These are phyloP conservation scores for Cinara cedri DNA, from an alignment of 2,888 invertebrate genomes.

Conservation along the genomic window DNA sequence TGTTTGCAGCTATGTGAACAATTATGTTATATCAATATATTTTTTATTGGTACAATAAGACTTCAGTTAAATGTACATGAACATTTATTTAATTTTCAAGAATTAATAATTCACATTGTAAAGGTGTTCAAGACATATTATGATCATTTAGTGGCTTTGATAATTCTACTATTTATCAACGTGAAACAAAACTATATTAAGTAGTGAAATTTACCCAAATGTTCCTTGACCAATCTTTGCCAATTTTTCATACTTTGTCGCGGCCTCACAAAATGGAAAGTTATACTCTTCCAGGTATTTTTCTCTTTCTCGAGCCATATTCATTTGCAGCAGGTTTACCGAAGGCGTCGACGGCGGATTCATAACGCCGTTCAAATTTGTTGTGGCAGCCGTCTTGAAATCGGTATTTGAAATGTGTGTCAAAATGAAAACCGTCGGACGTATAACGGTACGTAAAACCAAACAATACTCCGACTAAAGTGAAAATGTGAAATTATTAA, in stretches of 20 bases:
- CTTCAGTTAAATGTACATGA: no score
- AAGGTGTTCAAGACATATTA: no score
- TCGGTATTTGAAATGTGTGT: neutral
- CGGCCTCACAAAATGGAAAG: neutral
- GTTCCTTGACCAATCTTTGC: neutral
- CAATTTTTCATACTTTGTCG: neutral
- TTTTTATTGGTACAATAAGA: no score
- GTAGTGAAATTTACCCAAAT: neutral
- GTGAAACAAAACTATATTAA: neutral
- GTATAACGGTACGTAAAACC: no score
- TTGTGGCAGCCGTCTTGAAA: conserved; percentile 45
- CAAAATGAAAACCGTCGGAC: neutral
- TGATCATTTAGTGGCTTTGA: no score
- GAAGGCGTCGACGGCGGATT: conserved; percentile 37
- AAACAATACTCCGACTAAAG: no score
- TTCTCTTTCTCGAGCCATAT: conserved; percentile 63
- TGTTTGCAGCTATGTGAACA: no score
- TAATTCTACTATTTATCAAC: no score
- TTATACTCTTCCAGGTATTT: conserved; percentile 60
- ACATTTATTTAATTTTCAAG: no score
- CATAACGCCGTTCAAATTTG: conserved; percentile 40
- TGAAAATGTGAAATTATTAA: no score
- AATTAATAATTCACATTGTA: no score
- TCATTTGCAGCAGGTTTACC: conserved; percentile 41
- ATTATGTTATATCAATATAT: no score